Percentiles rank a stretch among this genome's conserved stretches.
Conservation (phyloP, 2,888 invertebrate species). For the Digitonthophagus gazella region DNA sequence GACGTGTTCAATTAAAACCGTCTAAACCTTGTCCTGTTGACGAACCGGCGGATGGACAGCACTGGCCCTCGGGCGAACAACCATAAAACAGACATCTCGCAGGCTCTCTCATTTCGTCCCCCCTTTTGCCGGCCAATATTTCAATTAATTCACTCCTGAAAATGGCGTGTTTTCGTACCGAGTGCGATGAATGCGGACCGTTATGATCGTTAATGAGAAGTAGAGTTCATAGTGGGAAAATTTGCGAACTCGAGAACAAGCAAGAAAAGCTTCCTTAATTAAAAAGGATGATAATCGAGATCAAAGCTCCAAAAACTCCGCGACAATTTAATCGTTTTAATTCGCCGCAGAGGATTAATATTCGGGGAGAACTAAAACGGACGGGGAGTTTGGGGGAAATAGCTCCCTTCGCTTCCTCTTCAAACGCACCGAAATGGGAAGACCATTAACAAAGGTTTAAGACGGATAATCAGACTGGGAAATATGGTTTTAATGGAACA, state of each 20-base stretch:
- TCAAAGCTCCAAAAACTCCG: constrained; percentile 22
- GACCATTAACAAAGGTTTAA: constrained; percentile 25
- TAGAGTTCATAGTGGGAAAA: too few relatives aligned
- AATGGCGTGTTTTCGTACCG: constrained; percentile 2
- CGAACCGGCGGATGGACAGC: constrained; percentile 13
- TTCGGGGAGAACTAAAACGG: constrained; percentile 8
- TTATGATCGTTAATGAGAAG: background rate
- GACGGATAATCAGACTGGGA: constrained; percentile 28
- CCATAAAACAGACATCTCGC: background rate
- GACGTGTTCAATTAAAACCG: constrained; percentile 36
- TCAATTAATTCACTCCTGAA: constrained; percentile 9
- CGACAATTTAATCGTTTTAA: constrained; percentile 17
- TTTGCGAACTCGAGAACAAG: too few relatives aligned
- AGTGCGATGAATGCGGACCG: too few relatives aligned
- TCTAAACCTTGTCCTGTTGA: constrained; percentile 14
- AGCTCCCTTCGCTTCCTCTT: background rate
- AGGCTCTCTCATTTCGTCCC: background rate
- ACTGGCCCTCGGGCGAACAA: background rate
- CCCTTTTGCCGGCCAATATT: constrained; percentile 1
- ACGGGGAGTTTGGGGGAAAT: background rate
- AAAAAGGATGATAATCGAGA: background rate
- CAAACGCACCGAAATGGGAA: constrained; percentile 19
- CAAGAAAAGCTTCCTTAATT: background rate
- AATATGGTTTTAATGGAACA: constrained; percentile 29
- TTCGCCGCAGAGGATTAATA: background rate